Percentiles rank a stretch among this genome's conserved stretches.
These are phyloP conservation scores for Illadopsis cleaveri DNA, from an alignment of 2,113 vertebrate species.

Conservation along the genomic window DNA sequence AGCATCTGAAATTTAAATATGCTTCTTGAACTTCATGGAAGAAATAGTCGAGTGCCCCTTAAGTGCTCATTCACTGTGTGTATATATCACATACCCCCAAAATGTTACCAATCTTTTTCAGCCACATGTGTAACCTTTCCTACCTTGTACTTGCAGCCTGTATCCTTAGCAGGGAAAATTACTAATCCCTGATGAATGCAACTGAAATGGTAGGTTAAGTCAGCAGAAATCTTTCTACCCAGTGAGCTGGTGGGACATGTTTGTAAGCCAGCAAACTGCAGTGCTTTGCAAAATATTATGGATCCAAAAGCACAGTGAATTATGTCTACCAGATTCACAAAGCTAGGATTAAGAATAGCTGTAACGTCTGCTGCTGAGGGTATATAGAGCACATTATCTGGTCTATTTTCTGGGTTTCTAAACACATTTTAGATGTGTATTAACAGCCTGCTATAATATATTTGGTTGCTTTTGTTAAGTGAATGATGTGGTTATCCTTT, in stretches of 20 bases:
- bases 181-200: constrained; percentile 30
- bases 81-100: not conserved
- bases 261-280: constrained; percentile 52
- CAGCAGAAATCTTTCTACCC: constrained; percentile 49
- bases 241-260: not conserved
- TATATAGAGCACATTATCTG: not conserved
- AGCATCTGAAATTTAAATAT: not conserved
- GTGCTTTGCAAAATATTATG: constrained; percentile 12
- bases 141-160: not conserved
- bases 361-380: not conserved
- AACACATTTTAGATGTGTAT: not conserved
- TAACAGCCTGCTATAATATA: not conserved
- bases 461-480: not conserved
- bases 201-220: constrained; percentile 36
- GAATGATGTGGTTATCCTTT: not conserved
- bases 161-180: not conserved
- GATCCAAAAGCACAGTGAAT: constrained; percentile 10
- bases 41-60: not conserved
- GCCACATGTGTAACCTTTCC: not conserved
- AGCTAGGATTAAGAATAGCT: constrained; percentile 33
- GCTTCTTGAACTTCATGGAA: not conserved
- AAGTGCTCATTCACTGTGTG: not conserved
- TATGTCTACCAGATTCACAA: constrained; percentile 11
- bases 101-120: not conserved
- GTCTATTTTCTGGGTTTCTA: not conserved